Base-by-base conservation (phyloP, 2,888 invertebrate species). In the Panzeria rudis region DNA sequence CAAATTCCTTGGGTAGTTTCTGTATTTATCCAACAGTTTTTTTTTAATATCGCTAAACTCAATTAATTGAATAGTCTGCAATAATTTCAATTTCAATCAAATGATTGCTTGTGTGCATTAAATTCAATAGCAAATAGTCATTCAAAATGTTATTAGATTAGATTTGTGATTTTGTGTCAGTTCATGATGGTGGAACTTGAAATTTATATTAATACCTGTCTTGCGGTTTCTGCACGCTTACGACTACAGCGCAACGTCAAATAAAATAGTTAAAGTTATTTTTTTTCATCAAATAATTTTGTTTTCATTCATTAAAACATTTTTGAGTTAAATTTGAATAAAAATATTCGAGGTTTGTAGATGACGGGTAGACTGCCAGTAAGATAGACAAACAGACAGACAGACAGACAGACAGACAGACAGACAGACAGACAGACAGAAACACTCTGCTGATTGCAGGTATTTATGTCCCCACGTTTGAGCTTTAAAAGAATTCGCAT, bases 221-320 rank as follows among this genome's bases (percentile, higher is more conserved):
- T 1, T n/a, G n/a, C 38, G 11, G 17, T 0, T 17, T 13, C 38
- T 17, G n/a, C 23, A 35, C 20, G 3, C 25, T 9, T 23, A 3
- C 61, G n/a, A 20, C 25, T 29, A 41, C n/a, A 47, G 56, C 66
- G 25, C 23, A 47, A 56, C 76, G n/a, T 11, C 52, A 68, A 54
- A 78, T 32, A 61, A 62, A 69, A 69, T 52, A 61, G 61, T 41
- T 69, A 20, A 29, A 32, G 52, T 69, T 50, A 29, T 17, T 35
- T 38, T 41, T 13, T 50, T 54, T 52, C 38, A 66, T 56, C n/a
- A 35, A 64, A 59, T 72, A 73, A 52, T 61, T 79, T 32, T 44
- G 23, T 56, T 79, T 71, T 66, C 56, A 66, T 80, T 72, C 59
- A 73, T 59, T 68, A 59, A 68, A 66, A 80, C 20, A 59, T 66